These are phyloP conservation scores for Brachionus angularis DNA, from an alignment of 1,140 invertebrate genomes.

Conservation along the genomic window DNA sequence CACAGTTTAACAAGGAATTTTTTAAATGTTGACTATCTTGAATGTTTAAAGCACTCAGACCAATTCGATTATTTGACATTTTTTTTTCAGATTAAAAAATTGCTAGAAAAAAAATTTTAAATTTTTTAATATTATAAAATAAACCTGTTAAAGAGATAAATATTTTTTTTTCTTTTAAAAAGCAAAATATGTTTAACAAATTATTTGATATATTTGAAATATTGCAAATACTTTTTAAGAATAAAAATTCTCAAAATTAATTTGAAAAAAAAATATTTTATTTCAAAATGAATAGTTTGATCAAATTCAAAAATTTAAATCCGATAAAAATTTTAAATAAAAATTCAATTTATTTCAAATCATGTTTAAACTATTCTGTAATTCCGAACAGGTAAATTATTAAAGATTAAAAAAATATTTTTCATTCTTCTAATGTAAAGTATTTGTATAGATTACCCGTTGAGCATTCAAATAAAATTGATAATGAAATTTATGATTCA, in stretches of 20 bases:
- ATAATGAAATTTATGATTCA: constrained; percentile 4
- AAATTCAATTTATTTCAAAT: neutral
- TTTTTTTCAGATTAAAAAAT: neutral
- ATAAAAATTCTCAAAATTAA: neutral
- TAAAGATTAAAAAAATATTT: neutral
- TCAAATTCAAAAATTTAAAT: neutral
- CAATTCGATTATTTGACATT: constrained; percentile 47
- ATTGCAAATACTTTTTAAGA: neutral
- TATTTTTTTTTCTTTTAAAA: no score
- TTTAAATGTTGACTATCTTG: constrained; percentile 80
- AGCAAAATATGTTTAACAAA: no score
- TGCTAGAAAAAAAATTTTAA: neutral
- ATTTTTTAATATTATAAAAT: no score
- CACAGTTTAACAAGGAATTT: constrained; percentile 87
- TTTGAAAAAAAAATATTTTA: neutral
- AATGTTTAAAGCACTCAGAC: constrained; percentile 82
- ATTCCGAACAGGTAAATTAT: constrained; percentile 13
- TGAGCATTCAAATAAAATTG: neutral
- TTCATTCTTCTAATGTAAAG: no score
- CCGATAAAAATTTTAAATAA: neutral
- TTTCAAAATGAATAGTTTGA: neutral
- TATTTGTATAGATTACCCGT: constrained; percentile 12
- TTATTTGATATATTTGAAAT: constrained; percentile 15
- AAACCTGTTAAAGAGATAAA: no score
- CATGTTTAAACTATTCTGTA: neutral